Evolutionary conservation across 2,888 invertebrate genomes (phyloP).

Genomic region (Oconnorella tubifera): DNA sequence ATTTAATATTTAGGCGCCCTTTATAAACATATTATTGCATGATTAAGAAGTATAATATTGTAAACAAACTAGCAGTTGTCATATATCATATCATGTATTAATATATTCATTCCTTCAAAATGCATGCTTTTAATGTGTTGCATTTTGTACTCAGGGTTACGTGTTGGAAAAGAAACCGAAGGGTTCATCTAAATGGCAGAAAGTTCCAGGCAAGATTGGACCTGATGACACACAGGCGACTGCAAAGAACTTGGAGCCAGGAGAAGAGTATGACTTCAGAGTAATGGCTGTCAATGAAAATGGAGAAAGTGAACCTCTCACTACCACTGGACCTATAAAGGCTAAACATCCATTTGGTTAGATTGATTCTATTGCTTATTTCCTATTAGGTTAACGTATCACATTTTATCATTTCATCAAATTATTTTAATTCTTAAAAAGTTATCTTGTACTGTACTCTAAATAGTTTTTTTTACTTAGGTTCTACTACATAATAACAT

Average conservation of each 20-base stretch:
- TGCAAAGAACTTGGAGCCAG: constrained; percentile 85
- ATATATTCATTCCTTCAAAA: not conserved
- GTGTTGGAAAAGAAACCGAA: constrained; percentile 85
- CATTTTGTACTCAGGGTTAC: constrained; percentile 82
- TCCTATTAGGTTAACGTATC: not conserved
- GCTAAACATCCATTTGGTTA: constrained; percentile 90
- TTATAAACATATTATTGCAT: no score
- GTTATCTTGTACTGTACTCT: no score
- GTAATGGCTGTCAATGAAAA: constrained; percentile 98
- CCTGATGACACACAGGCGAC: constrained; percentile 52
- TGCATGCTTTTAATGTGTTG: not conserved
- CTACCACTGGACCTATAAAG: constrained; percentile 84
- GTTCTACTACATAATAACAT: no score
- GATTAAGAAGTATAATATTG: not conserved
- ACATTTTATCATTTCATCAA: no score
- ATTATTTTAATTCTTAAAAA: no score
- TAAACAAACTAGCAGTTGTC: not conserved
- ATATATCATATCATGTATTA: not conserved
- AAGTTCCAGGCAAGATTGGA: constrained; percentile 36
- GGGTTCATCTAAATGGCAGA: constrained; percentile 53
- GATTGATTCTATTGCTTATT: no score
- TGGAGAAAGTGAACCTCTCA: constrained; percentile 88
- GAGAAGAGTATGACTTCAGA: constrained; percentile 91
- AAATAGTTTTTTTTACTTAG: no score
- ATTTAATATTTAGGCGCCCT: no score